Evolutionary conservation across 2,113 vertebrate genomes (phyloP), one percentile per base, ranked within the genome.

Genomic region (Serinus canaria): DNA sequence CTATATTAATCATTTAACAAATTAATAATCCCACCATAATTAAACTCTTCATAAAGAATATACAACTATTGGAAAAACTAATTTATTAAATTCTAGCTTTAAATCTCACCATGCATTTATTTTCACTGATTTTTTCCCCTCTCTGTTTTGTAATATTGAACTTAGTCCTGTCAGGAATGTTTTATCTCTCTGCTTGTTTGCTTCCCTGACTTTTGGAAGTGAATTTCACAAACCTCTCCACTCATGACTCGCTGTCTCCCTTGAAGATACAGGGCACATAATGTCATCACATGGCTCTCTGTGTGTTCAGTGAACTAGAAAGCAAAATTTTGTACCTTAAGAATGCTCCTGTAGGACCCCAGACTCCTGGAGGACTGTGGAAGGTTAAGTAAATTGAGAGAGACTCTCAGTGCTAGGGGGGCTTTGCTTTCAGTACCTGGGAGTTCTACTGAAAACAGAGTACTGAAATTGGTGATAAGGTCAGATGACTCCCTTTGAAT

Each of bases 211-310:
- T 92, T 94, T 37, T 52, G 52, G 64, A 94, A 3, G 25, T 46
- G 82, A 88, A 94, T 86, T 93, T 95, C 82, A 75, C 70, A 89
- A 83, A 82, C 46, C 73, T 84, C 56, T 62, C 49, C 44, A 21
- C 78, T 94, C 84, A 68, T 3, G 37, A 59, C 50, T 85, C 0
- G 0, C 62, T 85, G 56, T 39, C 50, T 94, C 78, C 85, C 94
- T 59, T 80, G 44, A 88, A 95, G 96, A 95, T 44, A 70, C 50
- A 24, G 72, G 41, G 44, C 60, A 94, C 52, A 83, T 77, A 92
- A 91, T 68, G 52, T 52, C 87, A 95, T 77, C 77, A 95, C 88
- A 80, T 4, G 8, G 55, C 28, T 73, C 78, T 76, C 75, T 21
- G 25, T 37, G 50, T 12, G 18, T 55, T 93, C 72, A 70, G 33